Evolutionary conservation across 2,888 invertebrate genomes (phyloP), one percentile per base, ranked within the genome.

Genomic region (Cryptocephalus moraei): DNA sequence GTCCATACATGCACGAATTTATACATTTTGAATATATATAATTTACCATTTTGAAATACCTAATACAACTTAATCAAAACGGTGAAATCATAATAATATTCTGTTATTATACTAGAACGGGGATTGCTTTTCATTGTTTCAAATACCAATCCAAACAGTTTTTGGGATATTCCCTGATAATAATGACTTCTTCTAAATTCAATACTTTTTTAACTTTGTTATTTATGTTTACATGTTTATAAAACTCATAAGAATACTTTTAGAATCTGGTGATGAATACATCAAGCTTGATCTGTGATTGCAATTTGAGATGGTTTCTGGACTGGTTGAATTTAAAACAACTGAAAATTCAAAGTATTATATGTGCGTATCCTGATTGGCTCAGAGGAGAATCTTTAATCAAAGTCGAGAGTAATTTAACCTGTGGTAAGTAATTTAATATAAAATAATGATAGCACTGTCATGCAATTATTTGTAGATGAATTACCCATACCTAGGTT

Each of bases 401-500:
- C 9, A 77, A 80, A 53, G 74, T 91, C 1, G 78, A 78, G 50
- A 76, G 79, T 39, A 84, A 85, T 63, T 81, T 88, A 65, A 75
- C 76, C 9, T 82, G 82, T 62, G 81, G 79, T 79, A 66, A 63
- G 69, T 68, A 39, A 4, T 22, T 22, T 22, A 22, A 22, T 22
- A 6, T 22, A 4, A n/a, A n/a, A 6, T 22, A 6, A 22, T 22
- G 6, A 22, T 22, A 22, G 22, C 6, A 22, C n/a, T 22, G 36
- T 11, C 6, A 36, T 36, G 6, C n/a, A 36, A 36, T 14, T 48
- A 44, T 32, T 56, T 56, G 44, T 51, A 63, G 80, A 85, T 58
- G 87, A 90, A 68, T 85, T 86, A 51, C 90, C 91, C 4, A 91
- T 90, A 66, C 94, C 94, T 2, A 79, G 82, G 58, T 81, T 95